Conservation (phyloP, 2,113 vertebrate genomes). For the Zingel zingel region DNA sequence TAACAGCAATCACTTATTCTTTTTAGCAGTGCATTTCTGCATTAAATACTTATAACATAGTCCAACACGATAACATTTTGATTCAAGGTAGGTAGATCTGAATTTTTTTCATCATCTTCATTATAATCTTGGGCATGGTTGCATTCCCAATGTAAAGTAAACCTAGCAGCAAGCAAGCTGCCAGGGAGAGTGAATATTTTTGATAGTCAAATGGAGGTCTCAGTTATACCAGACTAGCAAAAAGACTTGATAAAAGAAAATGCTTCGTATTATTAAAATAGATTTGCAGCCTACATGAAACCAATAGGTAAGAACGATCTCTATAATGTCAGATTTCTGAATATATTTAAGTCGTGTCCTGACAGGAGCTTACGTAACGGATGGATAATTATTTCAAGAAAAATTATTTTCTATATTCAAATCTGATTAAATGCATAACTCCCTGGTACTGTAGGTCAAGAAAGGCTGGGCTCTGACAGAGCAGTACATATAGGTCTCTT, state of each 20-base stretch:
- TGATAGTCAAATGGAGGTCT: slow-evolving; percentile 3
- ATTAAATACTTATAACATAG: background rate
- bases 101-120: background rate
- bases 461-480: slow-evolving; percentile 38
- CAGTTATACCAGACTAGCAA: background rate
- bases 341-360: slow-evolving; percentile 11
- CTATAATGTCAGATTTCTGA: slow-evolving; percentile 24
- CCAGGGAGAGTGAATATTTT: background rate
- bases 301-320: background rate
- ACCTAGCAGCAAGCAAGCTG: background rate
- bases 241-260: slow-evolving; percentile 36
- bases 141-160: background rate
- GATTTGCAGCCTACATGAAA: slow-evolving; percentile 30
- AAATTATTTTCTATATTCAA: slow-evolving; percentile 13
- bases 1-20: background rate
- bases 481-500: slow-evolving; percentile 35
- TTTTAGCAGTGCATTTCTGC: background rate
- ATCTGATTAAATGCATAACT: slow-evolving; percentile 18
- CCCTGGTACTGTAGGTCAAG: slow-evolving; percentile 31
- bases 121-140: background rate
- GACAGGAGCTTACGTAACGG: slow-evolving; percentile 16
- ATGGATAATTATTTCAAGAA: slow-evolving; percentile 8
- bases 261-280: slow-evolving; percentile 16
- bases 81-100: background rate
- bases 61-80: background rate